Conservation (phyloP, 2,797 vertebrate species). For the Acipenser transmontanus region DNA sequence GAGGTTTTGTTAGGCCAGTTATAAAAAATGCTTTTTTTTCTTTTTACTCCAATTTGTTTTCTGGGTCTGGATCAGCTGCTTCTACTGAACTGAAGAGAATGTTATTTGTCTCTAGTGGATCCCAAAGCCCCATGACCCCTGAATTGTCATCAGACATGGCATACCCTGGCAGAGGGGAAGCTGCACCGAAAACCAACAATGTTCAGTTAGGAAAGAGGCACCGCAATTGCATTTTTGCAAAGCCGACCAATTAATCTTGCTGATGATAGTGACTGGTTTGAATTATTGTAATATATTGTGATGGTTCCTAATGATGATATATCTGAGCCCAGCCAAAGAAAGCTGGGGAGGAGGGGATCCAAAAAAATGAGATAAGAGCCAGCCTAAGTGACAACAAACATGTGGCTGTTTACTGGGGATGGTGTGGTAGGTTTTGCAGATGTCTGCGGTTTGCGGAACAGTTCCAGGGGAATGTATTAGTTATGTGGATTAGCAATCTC, state of each 20-base stretch:
- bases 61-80: no score
- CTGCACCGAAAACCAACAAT: no score
- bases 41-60: no score
- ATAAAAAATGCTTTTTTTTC: no score
- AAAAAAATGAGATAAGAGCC: conserved; percentile 47
- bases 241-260: conserved; percentile 56
- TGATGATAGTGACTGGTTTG: conserved; percentile 59
- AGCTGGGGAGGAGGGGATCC: conserved; percentile 45
- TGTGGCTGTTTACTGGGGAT: conserved; percentile 51
- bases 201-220: conserved; percentile 25
- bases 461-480: conserved; percentile 46
- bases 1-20: no score
- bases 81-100: no score
- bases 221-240: conserved; percentile 56
- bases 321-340: conserved; percentile 51
- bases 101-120: no score
- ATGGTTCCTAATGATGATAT: conserved; percentile 53
- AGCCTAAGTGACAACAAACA: conserved; percentile 56
- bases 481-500: conserved; percentile 37
- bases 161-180: no score
- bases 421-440: conserved; percentile 46
- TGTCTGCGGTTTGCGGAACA: conserved; percentile 49
- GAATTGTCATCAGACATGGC: no score
- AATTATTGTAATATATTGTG: conserved; percentile 63
- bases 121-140: no score